Base-by-base conservation (phyloP, 2,797 vertebrate species). In the Pangasius krempfi region DNA sequence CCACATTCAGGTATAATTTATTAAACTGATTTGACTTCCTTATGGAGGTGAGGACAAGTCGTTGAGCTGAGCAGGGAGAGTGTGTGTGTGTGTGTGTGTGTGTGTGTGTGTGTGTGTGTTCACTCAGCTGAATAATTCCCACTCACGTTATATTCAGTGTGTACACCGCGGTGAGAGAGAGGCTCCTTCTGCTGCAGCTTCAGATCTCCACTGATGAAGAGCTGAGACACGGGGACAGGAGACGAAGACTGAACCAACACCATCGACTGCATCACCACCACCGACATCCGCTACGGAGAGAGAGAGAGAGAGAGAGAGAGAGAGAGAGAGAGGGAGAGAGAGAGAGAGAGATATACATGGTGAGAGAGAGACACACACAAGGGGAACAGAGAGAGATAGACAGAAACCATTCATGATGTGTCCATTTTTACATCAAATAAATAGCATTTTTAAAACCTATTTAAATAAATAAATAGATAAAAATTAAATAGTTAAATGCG, bases 221-320 rank as follows among this genome's bases (percentile, higher is more conserved):
- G 94, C 90, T 94, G 97, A 9, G 97, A 96, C 8, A 98, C 97
- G 0, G 98, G 96, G 10, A 99, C 92, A 2, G 97, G 88, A 13
- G 96, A 98, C 10, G 96, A 97, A 88, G 96, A 94, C 90, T 99
- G 98, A 33, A 98, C 92, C 83, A 96, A 97, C 0, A 95, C 97
- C 95, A 99, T 96, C 88, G 96, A 97, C 95, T 99, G 98, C 98
- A 99, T 99, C 93, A 96, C 95, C 25, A 99, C 95, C 0, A 96
- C 98, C 2, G 97, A 97, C 97, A 92, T 40, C 37, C 37, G 37
- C 37, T 40, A 40, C 37, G 3, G 37, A 40, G 37, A 40, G 37
- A 40, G 37, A 40, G 37, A 40, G 37, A 40, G 37, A 40, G 2
- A 40, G 37, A 40, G 37, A 40, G 37, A 40, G 2, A 40, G 37